phyloP scores from a whole-genome alignment of 2,888 invertebrate genomes.

The Formica aserva region DNA sequence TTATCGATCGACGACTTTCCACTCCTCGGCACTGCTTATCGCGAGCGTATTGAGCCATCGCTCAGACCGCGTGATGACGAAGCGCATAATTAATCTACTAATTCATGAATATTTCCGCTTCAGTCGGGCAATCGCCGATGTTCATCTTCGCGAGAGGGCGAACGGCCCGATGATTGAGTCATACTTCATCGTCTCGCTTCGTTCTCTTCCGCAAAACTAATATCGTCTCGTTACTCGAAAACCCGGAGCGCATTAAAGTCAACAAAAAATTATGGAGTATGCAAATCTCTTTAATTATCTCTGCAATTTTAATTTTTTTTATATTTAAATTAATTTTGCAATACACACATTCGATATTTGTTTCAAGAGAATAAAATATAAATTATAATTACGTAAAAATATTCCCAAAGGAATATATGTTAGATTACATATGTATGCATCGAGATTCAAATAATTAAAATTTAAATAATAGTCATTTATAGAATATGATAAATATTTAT shows the following conservation, averaged over 20 bases:
- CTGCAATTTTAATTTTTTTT: slow-evolving; percentile 4
- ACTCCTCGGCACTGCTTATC: background rate
- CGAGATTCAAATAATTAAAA: background rate
- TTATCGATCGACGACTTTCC: slow-evolving; percentile 42
- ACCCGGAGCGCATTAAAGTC: slow-evolving; percentile 25
- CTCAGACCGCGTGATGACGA: slow-evolving; percentile 20
- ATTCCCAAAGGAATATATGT: background rate
- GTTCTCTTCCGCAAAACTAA: background rate
- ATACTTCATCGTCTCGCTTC: slow-evolving; percentile 38
- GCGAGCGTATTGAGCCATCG: slow-evolving; percentile 13
- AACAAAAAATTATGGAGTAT: slow-evolving; percentile 33
- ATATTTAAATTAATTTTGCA: slow-evolving; percentile 18
- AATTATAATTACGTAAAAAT: slow-evolving; percentile 4
- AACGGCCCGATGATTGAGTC: slow-evolving; percentile 26
- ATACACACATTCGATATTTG: background rate
- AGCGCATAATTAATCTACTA: slow-evolving; percentile 49
- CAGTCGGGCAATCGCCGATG: slow-evolving; percentile 1
- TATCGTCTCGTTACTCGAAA: slow-evolving; percentile 25
- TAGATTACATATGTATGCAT: background rate
- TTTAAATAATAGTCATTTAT: slow-evolving; percentile 13
- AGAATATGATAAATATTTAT: background rate
- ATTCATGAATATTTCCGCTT: slow-evolving; percentile 50
- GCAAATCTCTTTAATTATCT: slow-evolving; percentile 31
- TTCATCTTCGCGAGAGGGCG: slow-evolving; percentile 22
- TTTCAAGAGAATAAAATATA: background rate